These are phyloP conservation scores for Brienomyrus longianalis DNA, from an alignment of 2,113 vertebrate species.

Conservation along the genomic window DNA sequence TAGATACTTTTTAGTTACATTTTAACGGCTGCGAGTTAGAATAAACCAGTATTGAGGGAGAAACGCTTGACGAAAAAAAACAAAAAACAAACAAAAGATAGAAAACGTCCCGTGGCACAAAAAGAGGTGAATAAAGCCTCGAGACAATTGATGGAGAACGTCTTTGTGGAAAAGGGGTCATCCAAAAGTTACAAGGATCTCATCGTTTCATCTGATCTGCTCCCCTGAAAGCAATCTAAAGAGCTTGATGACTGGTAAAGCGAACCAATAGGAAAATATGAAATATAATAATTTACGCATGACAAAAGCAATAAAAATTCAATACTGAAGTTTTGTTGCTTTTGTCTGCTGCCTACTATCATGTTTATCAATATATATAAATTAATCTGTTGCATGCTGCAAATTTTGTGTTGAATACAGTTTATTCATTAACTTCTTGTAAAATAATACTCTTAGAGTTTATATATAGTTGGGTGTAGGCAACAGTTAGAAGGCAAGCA, in stretches of 20 bases:
- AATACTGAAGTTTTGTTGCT: not conserved
- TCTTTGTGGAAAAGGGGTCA: constrained; percentile 96
- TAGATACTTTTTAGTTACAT: not conserved
- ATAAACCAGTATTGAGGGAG: constrained; percentile 38
- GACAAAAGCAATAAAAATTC: constrained; percentile 28
- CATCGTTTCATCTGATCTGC: constrained; percentile 62
- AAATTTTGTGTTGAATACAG: not conserved
- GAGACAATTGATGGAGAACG: constrained; percentile 68
- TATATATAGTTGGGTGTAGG: not conserved
- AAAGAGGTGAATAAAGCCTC: constrained; percentile 59
- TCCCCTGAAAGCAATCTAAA: constrained; percentile 44
- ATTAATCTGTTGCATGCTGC: not conserved
- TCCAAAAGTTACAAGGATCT: constrained; percentile 94
- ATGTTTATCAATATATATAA: not conserved
- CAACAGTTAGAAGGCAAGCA: not conserved
- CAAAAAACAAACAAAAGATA: constrained; percentile 60
- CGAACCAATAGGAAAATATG: constrained; percentile 58
- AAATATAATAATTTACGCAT: constrained; percentile 31
- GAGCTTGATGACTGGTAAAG: constrained; percentile 50
- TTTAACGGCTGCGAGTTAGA: constrained; percentile 13
- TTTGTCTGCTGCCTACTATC: not conserved
- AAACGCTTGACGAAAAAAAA: constrained; percentile 52
- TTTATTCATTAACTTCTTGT: not conserved
- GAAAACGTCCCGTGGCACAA: constrained; percentile 64
- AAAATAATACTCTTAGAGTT: not conserved